phyloP scores from a whole-genome alignment of 2,797 vertebrate genomes.

The Meriones psammophilus region DNA sequence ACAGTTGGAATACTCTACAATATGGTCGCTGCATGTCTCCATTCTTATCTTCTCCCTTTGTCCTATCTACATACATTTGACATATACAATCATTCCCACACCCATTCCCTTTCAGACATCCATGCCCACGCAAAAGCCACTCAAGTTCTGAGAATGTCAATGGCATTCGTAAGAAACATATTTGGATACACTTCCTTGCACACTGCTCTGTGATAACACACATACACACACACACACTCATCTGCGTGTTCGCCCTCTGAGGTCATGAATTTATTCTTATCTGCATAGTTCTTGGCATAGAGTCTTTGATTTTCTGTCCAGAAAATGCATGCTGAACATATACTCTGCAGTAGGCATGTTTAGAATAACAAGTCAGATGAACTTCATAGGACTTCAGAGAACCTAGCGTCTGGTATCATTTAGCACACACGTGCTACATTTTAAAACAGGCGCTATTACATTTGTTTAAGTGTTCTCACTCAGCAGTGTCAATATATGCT shows the following conservation, averaged over 20 bases:
- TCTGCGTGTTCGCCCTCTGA: not conserved
- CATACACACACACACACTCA: not conserved
- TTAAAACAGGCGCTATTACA: not conserved
- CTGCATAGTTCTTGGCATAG: not conserved
- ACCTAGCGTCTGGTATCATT: not conserved
- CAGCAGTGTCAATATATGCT: not conserved
- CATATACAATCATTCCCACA: not conserved
- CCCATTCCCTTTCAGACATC: not conserved
- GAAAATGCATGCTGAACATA: not conserved
- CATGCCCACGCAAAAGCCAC: not conserved
- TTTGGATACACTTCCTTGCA: not conserved
- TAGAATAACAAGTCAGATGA: constrained; percentile 34
- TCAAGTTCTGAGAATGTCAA: not conserved
- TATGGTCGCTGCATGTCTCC: not conserved
- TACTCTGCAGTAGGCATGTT: not conserved
- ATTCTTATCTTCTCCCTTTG: not conserved
- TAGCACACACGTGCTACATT: not conserved
- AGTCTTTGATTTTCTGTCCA: not conserved
- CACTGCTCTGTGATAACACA: not conserved
- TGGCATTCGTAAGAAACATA: not conserved
- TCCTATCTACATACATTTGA: not conserved
- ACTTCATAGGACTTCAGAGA: not conserved
- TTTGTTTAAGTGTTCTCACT: not conserved
- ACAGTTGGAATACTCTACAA: not conserved
- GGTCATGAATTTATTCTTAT: not conserved